A percentile compares a stretch with the other conserved stretches of the same genome.
Conservation (phyloP, 2,888 invertebrate genomes). For the Chrysolina americana region DNA sequence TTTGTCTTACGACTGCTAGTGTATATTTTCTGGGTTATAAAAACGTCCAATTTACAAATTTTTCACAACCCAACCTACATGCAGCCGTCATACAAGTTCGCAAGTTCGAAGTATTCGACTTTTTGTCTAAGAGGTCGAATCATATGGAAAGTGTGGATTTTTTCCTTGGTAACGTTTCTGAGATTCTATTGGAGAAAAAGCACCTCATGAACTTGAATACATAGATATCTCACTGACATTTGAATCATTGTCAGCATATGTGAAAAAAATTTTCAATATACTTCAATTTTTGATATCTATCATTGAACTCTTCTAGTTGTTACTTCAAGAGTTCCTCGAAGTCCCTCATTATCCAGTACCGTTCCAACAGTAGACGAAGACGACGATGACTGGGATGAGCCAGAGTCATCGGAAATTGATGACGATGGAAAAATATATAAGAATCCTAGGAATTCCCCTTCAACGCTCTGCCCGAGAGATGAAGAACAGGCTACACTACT, state of each 20-base stretch:
- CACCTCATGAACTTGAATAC: neutral
- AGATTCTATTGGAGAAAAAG: neutral
- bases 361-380: constrained; percentile 75
- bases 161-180: too few relatives aligned
- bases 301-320: constrained; percentile 24
- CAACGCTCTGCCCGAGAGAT: constrained; percentile 87
- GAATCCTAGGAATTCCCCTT: constrained; percentile 90
- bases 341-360: constrained; percentile 48
- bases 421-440: constrained; percentile 89
- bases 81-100: too few relatives aligned
- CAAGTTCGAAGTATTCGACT: too few relatives aligned
- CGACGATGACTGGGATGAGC: constrained; percentile 68
- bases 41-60: too few relatives aligned
- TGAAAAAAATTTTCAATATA: too few relatives aligned
- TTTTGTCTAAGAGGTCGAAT: too few relatives aligned
- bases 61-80: too few relatives aligned
- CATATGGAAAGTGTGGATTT: too few relatives aligned
- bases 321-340: constrained; percentile 37
- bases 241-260: too few relatives aligned
- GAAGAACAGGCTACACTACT: constrained; percentile 87
- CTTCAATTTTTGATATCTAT: neutral
- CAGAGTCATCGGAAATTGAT: constrained; percentile 75
- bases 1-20: too few relatives aligned
- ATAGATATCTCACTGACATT: too few relatives aligned
- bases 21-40: too few relatives aligned